Evolutionary conservation across 2,888 invertebrate species (phyloP).

Genomic region (Chironomus riparius): DNA sequence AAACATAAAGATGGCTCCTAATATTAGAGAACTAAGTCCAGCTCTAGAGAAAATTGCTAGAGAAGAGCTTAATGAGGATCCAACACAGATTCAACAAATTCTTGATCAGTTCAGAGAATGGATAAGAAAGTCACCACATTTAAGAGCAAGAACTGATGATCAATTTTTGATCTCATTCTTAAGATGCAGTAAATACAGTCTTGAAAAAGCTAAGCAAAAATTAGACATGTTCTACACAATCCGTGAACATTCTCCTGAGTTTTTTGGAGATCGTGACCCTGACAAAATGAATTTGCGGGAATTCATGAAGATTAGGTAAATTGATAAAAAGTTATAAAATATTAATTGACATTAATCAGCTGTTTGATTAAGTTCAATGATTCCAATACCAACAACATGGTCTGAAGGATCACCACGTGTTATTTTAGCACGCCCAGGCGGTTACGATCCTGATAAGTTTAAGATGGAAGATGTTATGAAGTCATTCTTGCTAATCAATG

Average conservation of each 20-base stretch:
- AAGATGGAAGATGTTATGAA: constrained; percentile 43
- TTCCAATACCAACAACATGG: constrained; percentile 35
- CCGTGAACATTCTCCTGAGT: constrained; percentile 46
- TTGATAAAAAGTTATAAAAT: too few relatives aligned
- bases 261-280: constrained; percentile 37
- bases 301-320: neutral
- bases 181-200: constrained; percentile 42
- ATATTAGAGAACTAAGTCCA: constrained; percentile 29
- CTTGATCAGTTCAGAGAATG: constrained; percentile 41
- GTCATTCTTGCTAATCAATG: constrained; percentile 46
- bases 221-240: constrained; percentile 46
- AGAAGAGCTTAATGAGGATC: constrained; percentile 41
- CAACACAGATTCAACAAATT: constrained; percentile 37
- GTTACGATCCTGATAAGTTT: constrained; percentile 39
- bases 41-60: constrained; percentile 35
- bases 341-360: too few relatives aligned
- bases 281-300: constrained; percentile 5
- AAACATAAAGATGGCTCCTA: neutral
- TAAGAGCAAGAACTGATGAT: constrained; percentile 42
- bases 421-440: constrained; percentile 47
- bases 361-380: constrained; percentile 33
- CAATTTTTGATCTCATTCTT: constrained; percentile 41
- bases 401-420: constrained; percentile 45
- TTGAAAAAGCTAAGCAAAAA: constrained; percentile 43
- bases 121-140: constrained; percentile 44